Evolutionary conservation across 2,113 vertebrate genomes (phyloP), one percentile per base, ranked within the genome.

Genomic region (Aldabrachelys gigantea): DNA sequence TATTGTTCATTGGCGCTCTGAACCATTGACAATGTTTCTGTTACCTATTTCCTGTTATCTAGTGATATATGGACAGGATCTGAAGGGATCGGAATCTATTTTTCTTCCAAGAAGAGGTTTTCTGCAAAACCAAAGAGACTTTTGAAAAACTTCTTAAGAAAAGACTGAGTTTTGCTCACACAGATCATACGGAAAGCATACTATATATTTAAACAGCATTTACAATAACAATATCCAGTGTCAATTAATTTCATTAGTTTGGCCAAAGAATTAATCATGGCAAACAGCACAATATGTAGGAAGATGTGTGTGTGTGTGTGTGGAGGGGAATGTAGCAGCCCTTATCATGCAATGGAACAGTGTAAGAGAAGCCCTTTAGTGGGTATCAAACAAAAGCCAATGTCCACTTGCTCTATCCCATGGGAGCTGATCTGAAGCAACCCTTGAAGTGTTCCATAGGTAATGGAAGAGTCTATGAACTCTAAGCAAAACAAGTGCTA

Each of bases 321-420:
- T 6, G 44, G 44, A 49, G 87, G 56, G 69, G 44, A 49, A 38
- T 29, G 8, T 59, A 44, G 31, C 29, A 31, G 49, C 24, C 47
- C 12, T 0, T 10, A 19, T 50, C 79, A 24, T 47, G 50, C 80
- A 54, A 1, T 5, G 27, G 19, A 65, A 29, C 47, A 76, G 65
- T 50, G 38, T 0, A 0, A 62, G 11, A 29, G 22, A 83, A 44
- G 10, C 3, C 82, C 82, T 38, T 17, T 17, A 29, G 0, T 38
- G 62, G 41, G 57, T 1, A 27, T 19, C 8, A 57, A 41, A 75
- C 5, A 1, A 75, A 25, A 38, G 38, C 69, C 8, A 75, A n/a
- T 75, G 10, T 24, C 29, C 4, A 5, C 59, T 31, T 31, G 29
- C 59, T 62, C 59, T 62, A 11, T 31, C 11, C 59, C 59, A 31